A percentile compares a stretch with the other conserved stretches of the same genome.
These are phyloP conservation scores for Mastomys coucha DNA, from an alignment of 2,113 vertebrate species.

Conservation along the genomic window DNA sequence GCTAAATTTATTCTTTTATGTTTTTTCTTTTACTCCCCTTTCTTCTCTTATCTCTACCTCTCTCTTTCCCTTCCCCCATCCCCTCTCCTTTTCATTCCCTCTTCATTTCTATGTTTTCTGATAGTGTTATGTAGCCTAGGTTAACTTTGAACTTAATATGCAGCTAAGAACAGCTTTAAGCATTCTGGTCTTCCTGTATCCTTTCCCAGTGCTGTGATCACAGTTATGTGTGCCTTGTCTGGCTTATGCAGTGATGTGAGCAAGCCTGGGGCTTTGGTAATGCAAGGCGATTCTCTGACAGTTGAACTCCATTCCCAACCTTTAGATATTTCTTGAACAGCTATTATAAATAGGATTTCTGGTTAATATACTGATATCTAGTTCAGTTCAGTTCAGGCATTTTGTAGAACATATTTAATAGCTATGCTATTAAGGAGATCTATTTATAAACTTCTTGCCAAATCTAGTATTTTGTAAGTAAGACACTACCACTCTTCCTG, in stretches of 20 bases:
- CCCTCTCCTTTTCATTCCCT: not conserved
- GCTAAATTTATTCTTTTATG: not conserved
- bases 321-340: not conserved
- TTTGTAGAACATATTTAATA: not conserved
- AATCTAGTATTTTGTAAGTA: not conserved
- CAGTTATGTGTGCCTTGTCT: not conserved
- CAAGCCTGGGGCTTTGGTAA: not conserved
- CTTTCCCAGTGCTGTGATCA: not conserved
- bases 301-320: not conserved
- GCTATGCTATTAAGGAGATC: not conserved
- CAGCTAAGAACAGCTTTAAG: not conserved
- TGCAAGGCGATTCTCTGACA: not conserved
- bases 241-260: not conserved
- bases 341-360: not conserved
- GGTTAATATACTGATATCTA: not conserved
- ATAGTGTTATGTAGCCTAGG: not conserved
- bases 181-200: not conserved
- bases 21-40: not conserved
- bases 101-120: not conserved
- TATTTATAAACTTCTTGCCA: conserved; percentile 40
- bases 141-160: not conserved
- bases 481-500: not conserved
- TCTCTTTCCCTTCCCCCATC: too few relatives aligned
- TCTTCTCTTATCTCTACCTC: not conserved
- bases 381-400: not conserved